These are phyloP conservation scores for Ophiothrix spiculata DNA, from an alignment of 35 echinoderm and acorn worm genomes.

Conservation along the genomic window DNA sequence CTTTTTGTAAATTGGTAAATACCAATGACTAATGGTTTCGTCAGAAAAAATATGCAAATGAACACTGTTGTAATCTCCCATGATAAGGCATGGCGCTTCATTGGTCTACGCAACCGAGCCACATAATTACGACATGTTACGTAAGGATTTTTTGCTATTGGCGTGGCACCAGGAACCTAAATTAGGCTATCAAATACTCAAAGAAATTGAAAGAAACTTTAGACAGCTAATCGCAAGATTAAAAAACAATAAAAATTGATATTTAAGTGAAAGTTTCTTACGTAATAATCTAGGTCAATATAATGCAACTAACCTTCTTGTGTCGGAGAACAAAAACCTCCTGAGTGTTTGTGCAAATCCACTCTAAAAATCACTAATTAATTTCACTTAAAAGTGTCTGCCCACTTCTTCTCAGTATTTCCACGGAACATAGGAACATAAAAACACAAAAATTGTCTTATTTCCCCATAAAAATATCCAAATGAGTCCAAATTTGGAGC, in stretches of 20 bases:
- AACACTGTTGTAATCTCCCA: constrained; percentile 5
- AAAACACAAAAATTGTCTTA: background rate
- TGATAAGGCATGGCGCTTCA: background rate
- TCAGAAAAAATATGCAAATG: background rate
- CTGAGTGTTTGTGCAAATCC: too few species aligned
- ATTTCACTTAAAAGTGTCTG: background rate
- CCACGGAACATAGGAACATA: background rate
- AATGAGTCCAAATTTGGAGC: constrained; percentile 2
- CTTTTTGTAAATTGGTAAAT: background rate
- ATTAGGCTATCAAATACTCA: background rate
- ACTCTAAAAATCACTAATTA: background rate
- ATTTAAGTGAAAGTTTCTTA: background rate
- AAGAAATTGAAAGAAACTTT: too few species aligned
- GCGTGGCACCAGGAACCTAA: background rate
- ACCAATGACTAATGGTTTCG: background rate
- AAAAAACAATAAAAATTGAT: background rate
- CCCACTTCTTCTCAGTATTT: background rate
- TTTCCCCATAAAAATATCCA: background rate
- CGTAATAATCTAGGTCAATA: constrained; percentile 3
- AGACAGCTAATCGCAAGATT: too few species aligned
- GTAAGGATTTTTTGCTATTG: background rate
- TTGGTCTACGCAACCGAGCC: background rate
- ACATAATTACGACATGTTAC: background rate
- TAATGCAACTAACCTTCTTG: background rate
- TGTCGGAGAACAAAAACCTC: constrained; percentile 7